Percentiles rank a stretch among this genome's conserved stretches.
Evolutionary conservation across 2,888 invertebrate genomes (phyloP).

Genomic region (Pammene fasciana): DNA sequence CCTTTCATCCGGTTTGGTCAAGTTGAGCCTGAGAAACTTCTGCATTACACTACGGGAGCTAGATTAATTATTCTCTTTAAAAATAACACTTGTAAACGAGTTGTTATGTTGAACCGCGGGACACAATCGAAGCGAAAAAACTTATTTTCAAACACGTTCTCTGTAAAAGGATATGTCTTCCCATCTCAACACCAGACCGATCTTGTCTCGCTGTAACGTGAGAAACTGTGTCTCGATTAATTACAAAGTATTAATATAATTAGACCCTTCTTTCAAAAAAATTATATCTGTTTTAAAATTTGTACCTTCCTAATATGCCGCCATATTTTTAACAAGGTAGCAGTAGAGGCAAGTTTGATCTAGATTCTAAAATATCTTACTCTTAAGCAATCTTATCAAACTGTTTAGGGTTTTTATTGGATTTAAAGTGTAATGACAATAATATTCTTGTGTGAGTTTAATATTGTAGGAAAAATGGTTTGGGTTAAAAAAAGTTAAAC

Average conservation of each 20-base stretch:
- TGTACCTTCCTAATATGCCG: too few species aligned
- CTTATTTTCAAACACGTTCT: constrained; percentile 8
- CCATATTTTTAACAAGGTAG: too few species aligned
- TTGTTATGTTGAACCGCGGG: constrained; percentile 11
- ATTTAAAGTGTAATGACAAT: too few species aligned
- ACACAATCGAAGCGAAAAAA: constrained; percentile 23
- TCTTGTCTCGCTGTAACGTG: constrained; percentile 9
- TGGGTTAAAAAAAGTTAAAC: too few species aligned
- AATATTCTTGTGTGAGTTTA: too few species aligned
- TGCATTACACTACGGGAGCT: neutral
- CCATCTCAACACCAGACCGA: neutral
- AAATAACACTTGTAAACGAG: neutral
- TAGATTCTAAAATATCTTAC: too few species aligned
- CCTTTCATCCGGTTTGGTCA: neutral
- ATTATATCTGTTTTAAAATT: too few species aligned
- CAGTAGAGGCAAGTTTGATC: too few species aligned
- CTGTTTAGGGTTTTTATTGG: too few species aligned
- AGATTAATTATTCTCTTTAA: neutral
- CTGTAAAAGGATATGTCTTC: constrained; percentile 19
- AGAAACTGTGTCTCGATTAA: constrained; percentile 15
- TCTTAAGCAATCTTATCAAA: too few species aligned
- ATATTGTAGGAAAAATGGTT: too few species aligned
- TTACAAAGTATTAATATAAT: neutral
- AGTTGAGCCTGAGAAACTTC: neutral
- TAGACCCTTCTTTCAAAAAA: too few species aligned